Conservation (phyloP, 2,888 invertebrate species). For the Macrosoma leucophasiata region DNA sequence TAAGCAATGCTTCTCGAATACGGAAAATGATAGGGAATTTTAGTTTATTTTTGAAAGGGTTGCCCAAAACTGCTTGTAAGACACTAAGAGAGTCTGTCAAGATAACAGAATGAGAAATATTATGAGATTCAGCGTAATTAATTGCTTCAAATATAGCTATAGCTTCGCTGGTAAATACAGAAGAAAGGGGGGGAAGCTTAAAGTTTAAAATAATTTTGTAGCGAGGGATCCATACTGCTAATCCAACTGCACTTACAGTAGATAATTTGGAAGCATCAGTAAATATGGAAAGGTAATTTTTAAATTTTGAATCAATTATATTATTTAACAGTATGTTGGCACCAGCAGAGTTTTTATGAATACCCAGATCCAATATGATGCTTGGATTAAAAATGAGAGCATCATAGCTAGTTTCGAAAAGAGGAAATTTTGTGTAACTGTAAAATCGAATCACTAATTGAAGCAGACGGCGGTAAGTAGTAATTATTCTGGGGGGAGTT, state of each 20-base stretch:
- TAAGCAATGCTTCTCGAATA: no score
- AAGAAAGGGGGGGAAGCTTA: constrained; percentile 5
- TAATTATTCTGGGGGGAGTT: constrained; percentile 1
- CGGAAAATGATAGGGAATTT: no score
- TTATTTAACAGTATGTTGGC: no score
- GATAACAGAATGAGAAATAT: constrained; percentile 6
- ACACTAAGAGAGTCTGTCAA: constrained; percentile 11
- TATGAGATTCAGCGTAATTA: constrained; percentile 5
- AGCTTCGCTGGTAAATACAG: constrained; percentile 10
- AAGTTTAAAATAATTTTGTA: constrained; percentile 4
- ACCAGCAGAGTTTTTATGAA: no score
- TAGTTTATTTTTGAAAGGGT: constrained; percentile 5
- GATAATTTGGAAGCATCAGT: constrained; percentile 11
- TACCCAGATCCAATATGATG: neutral
- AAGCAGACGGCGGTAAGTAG: neutral
- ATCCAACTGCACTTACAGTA: neutral
- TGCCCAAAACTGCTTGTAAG: constrained; percentile 5
- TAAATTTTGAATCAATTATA: no score
- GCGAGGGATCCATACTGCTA: no score
- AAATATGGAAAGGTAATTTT: constrained; percentile 2
- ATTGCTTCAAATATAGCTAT: constrained; percentile 9
- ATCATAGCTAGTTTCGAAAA: neutral
- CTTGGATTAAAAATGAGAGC: neutral
- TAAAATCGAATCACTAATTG: neutral
- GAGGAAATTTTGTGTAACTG: neutral